These are phyloP conservation scores for Cladorhizidae sp. DNA, from an alignment of 37 sponge, comb jelly and placozoan genomes.

Conservation along the genomic window DNA sequence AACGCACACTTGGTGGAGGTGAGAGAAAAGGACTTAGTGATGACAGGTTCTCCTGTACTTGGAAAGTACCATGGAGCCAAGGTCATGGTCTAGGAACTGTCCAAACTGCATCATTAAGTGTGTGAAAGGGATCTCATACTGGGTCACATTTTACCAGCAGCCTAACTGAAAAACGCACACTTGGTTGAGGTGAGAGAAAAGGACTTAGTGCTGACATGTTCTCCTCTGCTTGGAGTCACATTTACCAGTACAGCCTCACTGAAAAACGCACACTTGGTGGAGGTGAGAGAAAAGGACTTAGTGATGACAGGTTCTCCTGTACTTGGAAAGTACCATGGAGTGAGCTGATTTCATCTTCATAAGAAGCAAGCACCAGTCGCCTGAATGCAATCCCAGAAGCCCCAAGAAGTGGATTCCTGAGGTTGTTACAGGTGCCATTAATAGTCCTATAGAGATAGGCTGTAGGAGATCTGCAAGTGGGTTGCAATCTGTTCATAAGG, in stretches of 20 bases:
- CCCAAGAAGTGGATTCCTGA: constrained; percentile 62
- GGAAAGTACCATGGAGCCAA: constrained; percentile 65
- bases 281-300: constrained; percentile 58
- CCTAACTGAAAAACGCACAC: too few species aligned
- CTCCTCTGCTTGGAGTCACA: too few species aligned
- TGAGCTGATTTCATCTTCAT: constrained; percentile 71
- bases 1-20: constrained; percentile 77
- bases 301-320: not conserved
- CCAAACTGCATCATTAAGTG: constrained; percentile 96
- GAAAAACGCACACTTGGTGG: constrained; percentile 79
- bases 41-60: constrained; percentile 1
- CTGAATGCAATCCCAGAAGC: constrained; percentile 62
- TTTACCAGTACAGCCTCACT: constrained; percentile 27
- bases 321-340: constrained; percentile 66
- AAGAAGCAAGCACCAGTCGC: constrained; percentile 69
- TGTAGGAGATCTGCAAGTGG: not conserved
- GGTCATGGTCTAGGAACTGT: constrained; percentile 96
- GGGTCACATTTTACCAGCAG: too few species aligned
- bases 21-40: constrained; percentile 46
- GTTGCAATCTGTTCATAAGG: too few species aligned
- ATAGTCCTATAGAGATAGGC: constrained; percentile 37
- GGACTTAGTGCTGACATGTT: too few species aligned
- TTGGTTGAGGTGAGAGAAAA: too few species aligned
- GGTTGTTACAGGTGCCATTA: constrained; percentile 95
- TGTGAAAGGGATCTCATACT: constrained; percentile 50